Base-by-base conservation (phyloP, 2,888 invertebrate genomes). In the Atrina japonica region DNA sequence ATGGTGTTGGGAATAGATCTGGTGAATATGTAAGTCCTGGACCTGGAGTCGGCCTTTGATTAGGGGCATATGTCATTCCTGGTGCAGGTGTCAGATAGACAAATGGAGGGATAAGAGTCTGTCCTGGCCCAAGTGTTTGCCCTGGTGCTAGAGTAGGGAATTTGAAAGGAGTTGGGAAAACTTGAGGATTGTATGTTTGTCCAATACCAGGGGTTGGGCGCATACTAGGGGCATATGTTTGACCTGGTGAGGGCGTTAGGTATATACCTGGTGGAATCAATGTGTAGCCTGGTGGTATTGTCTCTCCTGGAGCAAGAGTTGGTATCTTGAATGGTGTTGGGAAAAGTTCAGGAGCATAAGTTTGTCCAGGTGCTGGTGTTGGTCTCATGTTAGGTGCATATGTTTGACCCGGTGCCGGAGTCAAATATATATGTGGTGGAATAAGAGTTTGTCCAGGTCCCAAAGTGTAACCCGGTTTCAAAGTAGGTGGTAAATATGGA, bases 161-260 rank as follows among this genome's bases (percentile, higher is more conserved):
- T 59, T 52, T 70, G 11, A 74, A 75, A 49, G 77, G 76, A 40
- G 81, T 81, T 56, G 81, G 81, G 16, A 76, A 63, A 41, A 66
- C 40, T 16, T 68, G 50, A 72, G 78, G 78, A 6, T 77, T 73
- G 70, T 70, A 81, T n/a, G 81, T 79, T 16, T 58, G 9, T 2
- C 77, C 76, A 53, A 78, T 78, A 1, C 72, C 72, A 53, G 78
- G 76, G n/a, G 81, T 81, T 63, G 80, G 80, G 9, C 68, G 69
- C 69, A 73, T 76, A 7, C 75, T 74, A 70, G 81, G 81, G 16
- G 75, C 71, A 61, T 64, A 78, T 45, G 81, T 81, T 56, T 74
- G 73, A 67, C 61, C 75, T 35, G 69, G 70, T 14, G 61, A 73
- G 55, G 77, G 78, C 23, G 71, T 71, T 18, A 49, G 16, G 40